Evolutionary conservation across 2,797 vertebrate species (phyloP).

Genomic region (Gastrophryne carolinensis): DNA sequence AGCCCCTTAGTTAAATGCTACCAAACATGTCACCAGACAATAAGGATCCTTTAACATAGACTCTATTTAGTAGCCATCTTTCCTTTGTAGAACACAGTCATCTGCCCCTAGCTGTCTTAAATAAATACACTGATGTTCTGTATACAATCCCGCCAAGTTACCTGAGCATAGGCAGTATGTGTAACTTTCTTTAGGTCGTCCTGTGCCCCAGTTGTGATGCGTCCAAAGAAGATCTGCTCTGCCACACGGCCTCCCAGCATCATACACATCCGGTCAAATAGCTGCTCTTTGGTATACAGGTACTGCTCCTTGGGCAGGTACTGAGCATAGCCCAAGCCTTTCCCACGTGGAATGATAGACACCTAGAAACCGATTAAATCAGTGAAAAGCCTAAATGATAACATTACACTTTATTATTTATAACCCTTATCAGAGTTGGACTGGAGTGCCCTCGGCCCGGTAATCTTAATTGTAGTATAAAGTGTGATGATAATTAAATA

Average conservation of each 20-base stretch:
- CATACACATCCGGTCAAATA: conserved; percentile 77
- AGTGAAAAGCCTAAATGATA: background rate
- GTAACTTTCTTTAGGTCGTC: conserved; percentile 78
- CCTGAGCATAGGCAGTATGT: conserved; percentile 77
- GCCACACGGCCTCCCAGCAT: conserved; percentile 77
- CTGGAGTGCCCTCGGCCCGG: no score
- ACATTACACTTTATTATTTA: no score
- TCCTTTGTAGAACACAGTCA: background rate
- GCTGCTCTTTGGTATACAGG: conserved; percentile 75
- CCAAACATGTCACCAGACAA: no score
- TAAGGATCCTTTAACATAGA: no score
- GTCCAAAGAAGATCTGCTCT: conserved; percentile 73
- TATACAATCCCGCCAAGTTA: no score
- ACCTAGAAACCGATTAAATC: conserved; percentile 60
- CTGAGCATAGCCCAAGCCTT: conserved; percentile 74
- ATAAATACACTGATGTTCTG: background rate
- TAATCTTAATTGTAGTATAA: no score
- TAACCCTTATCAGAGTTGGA: no score
- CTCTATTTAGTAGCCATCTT: no score
- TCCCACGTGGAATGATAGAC: conserved; percentile 73
- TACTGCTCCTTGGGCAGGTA: conserved; percentile 79
- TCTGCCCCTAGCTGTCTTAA: background rate
- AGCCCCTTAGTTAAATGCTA: no score
- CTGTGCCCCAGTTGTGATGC: conserved; percentile 74
- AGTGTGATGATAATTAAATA: no score